These are phyloP conservation scores for Lasioglossum leucozonium DNA, from an alignment of 2,888 invertebrate species.

Conservation along the genomic window DNA sequence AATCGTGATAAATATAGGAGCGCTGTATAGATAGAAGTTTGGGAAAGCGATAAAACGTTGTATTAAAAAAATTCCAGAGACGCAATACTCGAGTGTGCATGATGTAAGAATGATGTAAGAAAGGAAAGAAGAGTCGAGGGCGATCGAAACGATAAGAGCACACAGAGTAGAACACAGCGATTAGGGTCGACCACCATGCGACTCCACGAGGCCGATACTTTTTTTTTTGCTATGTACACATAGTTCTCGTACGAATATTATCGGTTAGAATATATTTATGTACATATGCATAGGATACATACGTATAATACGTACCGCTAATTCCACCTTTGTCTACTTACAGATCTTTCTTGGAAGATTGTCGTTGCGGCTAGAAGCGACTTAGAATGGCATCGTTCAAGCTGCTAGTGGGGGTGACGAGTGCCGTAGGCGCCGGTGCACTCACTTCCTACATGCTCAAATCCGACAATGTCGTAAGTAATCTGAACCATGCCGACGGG, in stretches of 20 bases:
- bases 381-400: slow-evolving; percentile 78
- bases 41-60: background rate
- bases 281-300: too few species aligned
- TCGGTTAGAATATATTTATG: background rate
- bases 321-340: slow-evolving; percentile 21
- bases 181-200: background rate
- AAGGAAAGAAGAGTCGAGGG: background rate
- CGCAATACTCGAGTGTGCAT: background rate
- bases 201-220: background rate
- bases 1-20: too few species aligned
- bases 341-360: slow-evolving; percentile 57
- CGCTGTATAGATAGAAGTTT: background rate
- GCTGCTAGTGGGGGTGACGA: slow-evolving; percentile 86
- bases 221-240: background rate
- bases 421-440: slow-evolving; percentile 87
- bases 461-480: slow-evolving; percentile 85
- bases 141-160: background rate
- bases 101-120: background rate
- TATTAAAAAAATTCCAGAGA: background rate
- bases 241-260: background rate
- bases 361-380: slow-evolving; percentile 26
- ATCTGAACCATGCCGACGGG: slow-evolving; percentile 11
- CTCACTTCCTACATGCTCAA: slow-evolving; percentile 87
- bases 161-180: too few species aligned
- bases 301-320: too few species aligned